Evolutionary conservation across 2,888 invertebrate genomes (phyloP), one percentile per base, ranked within the genome.

Genomic region (Arrhopalites spinosus): DNA sequence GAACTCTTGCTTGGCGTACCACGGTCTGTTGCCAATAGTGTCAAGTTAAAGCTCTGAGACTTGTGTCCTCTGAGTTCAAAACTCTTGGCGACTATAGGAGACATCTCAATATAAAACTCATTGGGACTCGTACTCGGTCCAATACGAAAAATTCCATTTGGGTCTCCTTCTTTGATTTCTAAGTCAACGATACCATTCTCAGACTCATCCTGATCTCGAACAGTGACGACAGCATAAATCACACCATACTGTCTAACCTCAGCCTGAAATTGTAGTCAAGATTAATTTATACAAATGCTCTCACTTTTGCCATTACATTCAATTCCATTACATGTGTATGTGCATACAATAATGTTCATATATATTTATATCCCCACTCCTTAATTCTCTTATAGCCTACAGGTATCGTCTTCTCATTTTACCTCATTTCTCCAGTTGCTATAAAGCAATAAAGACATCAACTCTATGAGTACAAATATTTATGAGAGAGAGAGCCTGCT

Each of bases 141-240:
- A 73, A 96, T 90, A 71, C 92, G 88, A 86, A 97, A 96, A 86
- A 94, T 92, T 0, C 95, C 94, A 82, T 94, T 93, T 0, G 94
- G 92, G 86, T 96, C 95, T 0, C 96, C 96, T 79, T 93, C 93
- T 3, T 94, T 91, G 75, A 97, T 94, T 83, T 94, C 93, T 64
- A 96, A 86, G 71, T 90, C 91, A 64, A 97, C 92, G 84, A 93
- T 89, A 0, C 97, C 97, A 86, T 95, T 93, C 27, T 91, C 88
- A 0, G 95, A 96, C 59, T 87, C 87, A 85, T 98, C 98, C 73
- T 89, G 89, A 85, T 97, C 97, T 8, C 89, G 89, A 0, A 94
- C 94, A 77, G 90, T 90, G 0, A 97, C 91, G 73, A 97, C 94
- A 2, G 96, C 97, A 85, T 95, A 96, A 77, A 96, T 91, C 84